Evolutionary conservation across 2,888 invertebrate genomes (phyloP), one percentile per base, ranked within the genome.

Genomic region (Fragum whitleyi): DNA sequence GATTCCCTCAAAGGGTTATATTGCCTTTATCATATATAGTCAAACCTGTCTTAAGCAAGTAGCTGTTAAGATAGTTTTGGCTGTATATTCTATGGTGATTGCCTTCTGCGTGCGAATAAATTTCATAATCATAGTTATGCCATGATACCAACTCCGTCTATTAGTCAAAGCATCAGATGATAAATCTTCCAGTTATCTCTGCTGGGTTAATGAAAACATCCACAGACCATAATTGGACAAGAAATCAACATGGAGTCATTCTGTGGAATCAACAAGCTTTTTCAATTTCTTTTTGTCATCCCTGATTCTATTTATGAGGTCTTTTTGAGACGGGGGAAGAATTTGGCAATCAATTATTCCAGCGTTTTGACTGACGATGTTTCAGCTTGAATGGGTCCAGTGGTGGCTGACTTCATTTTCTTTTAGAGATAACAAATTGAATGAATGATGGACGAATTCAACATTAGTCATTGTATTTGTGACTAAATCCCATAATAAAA

Each of bases 241-340:
- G 65, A 65, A 32, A 65, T 23, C 42, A 42, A 65, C 42, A 42
- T 39, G 42, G 36, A 42, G 65, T 39, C 65, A 65, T 65, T 65
- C 42, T 7, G 2, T 65, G 42, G 65, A 42, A 65, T 23, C 65
- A 65, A 65, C 65, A 65, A 42, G 65, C 65, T 65, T 65, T 47
- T 65, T 65, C 65, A 65, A 65, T 65, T 42, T 42, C 42, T 65
- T 65, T 36, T 11, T n/a, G 26, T 65, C 39, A 65, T 11, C 42
- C 23, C 42, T 65, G 65, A 65, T 65, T 65, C 23, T 62, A n/a
- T 62, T 62, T 32, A 62, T 62, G 62, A 62, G 62, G 9, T 32
- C 62, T 21, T 16, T 11, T 9, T 32, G 62, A 9, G 28, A 14
- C 57, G 26, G 19, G 32, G 32, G 36, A 62, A n/a, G n/a, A 62